Conservation (phyloP, 2,888 invertebrate genomes). For the Parelbella ahira region DNA sequence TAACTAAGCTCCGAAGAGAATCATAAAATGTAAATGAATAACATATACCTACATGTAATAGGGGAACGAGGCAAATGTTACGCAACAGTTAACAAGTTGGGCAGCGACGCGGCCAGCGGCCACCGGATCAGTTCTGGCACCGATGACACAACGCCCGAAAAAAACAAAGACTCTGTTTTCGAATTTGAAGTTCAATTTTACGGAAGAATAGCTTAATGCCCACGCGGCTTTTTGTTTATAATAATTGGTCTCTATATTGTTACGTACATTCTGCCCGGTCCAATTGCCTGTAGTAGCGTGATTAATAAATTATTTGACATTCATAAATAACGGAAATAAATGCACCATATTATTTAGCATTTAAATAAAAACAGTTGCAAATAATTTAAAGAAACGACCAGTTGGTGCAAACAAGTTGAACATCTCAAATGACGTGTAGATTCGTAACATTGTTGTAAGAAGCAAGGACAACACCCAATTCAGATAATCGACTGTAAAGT, state of each 20-base stretch:
- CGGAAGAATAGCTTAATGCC: constrained; percentile 29
- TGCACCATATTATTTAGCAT: no score
- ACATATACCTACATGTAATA: no score
- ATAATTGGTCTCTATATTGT: constrained; percentile 9
- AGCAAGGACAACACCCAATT: no score
- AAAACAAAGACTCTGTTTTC: constrained; percentile 53
- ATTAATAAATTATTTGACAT: constrained; percentile 3
- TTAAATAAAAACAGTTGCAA: not conserved
- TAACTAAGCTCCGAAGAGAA: no score
- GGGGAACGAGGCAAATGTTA: constrained; percentile 42
- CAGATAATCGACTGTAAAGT: constrained; percentile 11
- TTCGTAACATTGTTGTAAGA: no score
- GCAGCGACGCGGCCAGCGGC: constrained; percentile 44
- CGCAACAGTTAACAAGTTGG: constrained; percentile 57
- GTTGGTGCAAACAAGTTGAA: no score
- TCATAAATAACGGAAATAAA: not conserved
- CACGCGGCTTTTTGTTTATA: constrained; percentile 8
- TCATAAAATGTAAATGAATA: no score
- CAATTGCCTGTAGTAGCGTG: constrained; percentile 9
- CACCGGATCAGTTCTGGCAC: constrained; percentile 45
- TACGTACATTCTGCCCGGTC: constrained; percentile 9
- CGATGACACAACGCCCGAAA: constrained; percentile 54
- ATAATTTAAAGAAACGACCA: not conserved
- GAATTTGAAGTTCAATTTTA: constrained; percentile 44
- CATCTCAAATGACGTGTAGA: no score